Evolutionary conservation across 2,113 vertebrate genomes (phyloP).

Genomic region (Sakesphorus luctuosus): DNA sequence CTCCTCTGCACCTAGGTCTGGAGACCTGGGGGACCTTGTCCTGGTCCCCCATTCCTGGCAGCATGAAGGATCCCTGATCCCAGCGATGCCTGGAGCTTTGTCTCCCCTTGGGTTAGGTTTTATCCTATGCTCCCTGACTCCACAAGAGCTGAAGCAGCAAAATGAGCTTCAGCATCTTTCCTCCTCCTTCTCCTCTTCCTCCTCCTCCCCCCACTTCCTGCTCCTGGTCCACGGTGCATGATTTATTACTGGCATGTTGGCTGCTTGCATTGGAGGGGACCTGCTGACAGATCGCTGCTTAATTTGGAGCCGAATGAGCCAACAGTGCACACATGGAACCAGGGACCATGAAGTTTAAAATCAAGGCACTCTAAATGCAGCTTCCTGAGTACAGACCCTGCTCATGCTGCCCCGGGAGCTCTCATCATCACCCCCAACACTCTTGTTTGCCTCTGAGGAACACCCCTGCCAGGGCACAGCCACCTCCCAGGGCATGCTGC

Average conservation of each 20-base stretch:
- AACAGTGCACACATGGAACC: fast-evolving
- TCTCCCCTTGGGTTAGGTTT: not conserved
- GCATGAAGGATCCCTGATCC: not conserved
- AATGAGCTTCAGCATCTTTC: not conserved
- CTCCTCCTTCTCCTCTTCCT: not conserved
- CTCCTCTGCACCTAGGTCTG: not conserved
- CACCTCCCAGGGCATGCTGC: not conserved
- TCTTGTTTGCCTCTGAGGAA: not conserved
- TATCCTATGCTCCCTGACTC: not conserved
- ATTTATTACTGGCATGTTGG: not conserved
- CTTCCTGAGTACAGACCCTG: not conserved
- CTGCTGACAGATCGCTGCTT: not conserved
- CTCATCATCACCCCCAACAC: not conserved
- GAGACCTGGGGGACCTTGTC: not conserved
- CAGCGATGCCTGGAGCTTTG: not conserved
- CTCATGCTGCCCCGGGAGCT: not conserved
- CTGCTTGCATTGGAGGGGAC: not conserved
- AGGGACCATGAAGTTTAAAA: not conserved
- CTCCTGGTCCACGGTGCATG: not conserved
- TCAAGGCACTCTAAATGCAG: not conserved
- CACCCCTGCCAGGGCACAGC: not conserved
- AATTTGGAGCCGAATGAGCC: not conserved
- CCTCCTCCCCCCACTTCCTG: not conserved
- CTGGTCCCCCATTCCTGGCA: not conserved
- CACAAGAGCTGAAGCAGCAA: not conserved